Conservation (phyloP, 2,888 invertebrate species). For the Leuctra nigra region DNA sequence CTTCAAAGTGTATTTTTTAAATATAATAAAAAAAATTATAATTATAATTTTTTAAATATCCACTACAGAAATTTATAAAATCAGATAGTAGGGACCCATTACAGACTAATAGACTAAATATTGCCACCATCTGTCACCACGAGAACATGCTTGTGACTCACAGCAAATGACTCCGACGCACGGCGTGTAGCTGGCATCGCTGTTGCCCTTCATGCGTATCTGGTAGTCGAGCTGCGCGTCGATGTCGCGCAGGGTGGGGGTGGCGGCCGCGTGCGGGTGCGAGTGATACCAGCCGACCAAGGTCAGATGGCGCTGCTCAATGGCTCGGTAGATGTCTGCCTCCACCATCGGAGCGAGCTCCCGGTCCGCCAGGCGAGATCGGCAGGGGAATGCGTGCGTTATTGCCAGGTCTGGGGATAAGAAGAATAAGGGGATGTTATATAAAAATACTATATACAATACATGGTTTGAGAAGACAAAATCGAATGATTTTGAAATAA, state of each 20-base stretch:
- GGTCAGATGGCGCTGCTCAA: conserved; percentile 73
- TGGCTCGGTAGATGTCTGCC: conserved; percentile 71
- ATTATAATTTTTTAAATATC: too few relatives aligned
- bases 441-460: too few relatives aligned
- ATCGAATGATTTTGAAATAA: too few relatives aligned
- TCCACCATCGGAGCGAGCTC: conserved; percentile 71
- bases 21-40: too few relatives aligned
- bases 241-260: conserved; percentile 81
- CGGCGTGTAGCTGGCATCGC: conserved; percentile 87
- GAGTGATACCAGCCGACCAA: conserved; percentile 96
- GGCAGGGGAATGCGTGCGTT: conserved; percentile 83
- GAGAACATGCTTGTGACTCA: conserved; percentile 60
- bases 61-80: too few relatives aligned
- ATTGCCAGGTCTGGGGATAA: conserved; percentile 78
- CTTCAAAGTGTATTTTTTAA: too few relatives aligned
- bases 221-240: conserved; percentile 93
- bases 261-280: conserved; percentile 80
- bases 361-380: conserved; percentile 71
- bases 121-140: too few relatives aligned
- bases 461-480: too few relatives aligned
- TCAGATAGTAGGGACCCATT: too few relatives aligned
- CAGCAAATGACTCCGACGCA: conserved; percentile 89
- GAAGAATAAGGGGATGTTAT: too few relatives aligned
- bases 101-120: too few relatives aligned
- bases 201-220: conserved; percentile 86